Evolutionary conservation across 2,113 vertebrate species (phyloP).

Genomic region (Anolis sagrei): DNA sequence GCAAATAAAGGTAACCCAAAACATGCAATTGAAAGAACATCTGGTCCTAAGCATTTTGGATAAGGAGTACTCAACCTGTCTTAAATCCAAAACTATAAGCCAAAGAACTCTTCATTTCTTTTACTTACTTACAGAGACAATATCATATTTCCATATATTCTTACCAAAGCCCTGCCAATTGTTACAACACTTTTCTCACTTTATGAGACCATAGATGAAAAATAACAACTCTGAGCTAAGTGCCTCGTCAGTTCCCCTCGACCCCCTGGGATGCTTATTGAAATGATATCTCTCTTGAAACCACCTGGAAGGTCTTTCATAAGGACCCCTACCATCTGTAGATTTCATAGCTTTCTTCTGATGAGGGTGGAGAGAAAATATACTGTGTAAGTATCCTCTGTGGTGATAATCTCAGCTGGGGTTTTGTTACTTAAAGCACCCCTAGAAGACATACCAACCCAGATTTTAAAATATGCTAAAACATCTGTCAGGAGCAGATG

Average conservation of each 20-base stretch:
- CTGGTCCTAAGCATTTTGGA: no score
- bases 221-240: not conserved
- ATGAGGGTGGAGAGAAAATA: not conserved
- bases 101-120: no score
- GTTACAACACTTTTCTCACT: not conserved
- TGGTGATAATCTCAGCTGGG: conserved; percentile 43
- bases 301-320: not conserved
- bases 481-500: conserved; percentile 45
- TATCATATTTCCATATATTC: not conserved
- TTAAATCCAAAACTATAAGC: no score
- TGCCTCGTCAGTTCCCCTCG: not conserved
- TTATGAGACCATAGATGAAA: not conserved
- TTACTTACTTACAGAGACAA: not conserved
- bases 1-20: no score
- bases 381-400: conserved; percentile 21
- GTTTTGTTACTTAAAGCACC: conserved; percentile 57
- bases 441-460: conserved; percentile 30
- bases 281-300: not conserved
- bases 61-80: no score
- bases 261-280: not conserved
- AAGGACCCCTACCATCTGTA: not conserved
- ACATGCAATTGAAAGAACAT: no score
- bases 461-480: conserved; percentile 55
- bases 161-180: not conserved
- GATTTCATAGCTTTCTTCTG: not conserved